These are phyloP conservation scores for Lutraria rhynchaena DNA, from an alignment of 1,140 invertebrate species.

Conservation along the genomic window DNA sequence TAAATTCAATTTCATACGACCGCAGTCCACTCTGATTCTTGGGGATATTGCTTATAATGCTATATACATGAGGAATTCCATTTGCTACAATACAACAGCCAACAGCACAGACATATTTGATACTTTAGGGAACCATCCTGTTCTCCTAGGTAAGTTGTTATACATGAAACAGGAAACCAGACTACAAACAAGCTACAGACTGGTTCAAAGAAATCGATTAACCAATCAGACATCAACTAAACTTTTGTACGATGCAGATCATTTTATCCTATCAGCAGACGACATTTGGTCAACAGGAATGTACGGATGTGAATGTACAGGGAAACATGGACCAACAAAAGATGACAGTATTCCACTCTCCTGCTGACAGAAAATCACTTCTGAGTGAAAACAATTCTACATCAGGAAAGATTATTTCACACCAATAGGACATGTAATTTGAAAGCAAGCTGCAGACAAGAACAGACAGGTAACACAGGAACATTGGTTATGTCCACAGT, in stretches of 20 bases:
- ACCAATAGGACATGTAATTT: too few relatives aligned
- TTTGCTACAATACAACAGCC: conserved; percentile 36
- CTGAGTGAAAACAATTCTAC: too few relatives aligned
- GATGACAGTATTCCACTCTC: conserved; percentile 1
- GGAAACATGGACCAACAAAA: conserved; percentile 49
- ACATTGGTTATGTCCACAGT: too few relatives aligned
- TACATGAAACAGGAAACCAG: conserved; percentile 48
- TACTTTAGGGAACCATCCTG: background rate
- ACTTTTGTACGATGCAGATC: conserved; percentile 31
- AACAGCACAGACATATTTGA: conserved; percentile 25
- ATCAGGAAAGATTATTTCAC: too few relatives aligned
- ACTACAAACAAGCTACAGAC: conserved; percentile 19
- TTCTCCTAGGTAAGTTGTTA: conserved; percentile 20
- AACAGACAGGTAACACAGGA: too few relatives aligned
- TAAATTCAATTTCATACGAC: conserved; percentile 39
- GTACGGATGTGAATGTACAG: conserved; percentile 51
- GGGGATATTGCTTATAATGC: conserved; percentile 60
- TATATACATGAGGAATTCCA: conserved; percentile 23
- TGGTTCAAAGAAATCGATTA: conserved; percentile 28
- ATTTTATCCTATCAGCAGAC: conserved; percentile 29
- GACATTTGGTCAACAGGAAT: conserved; percentile 60
- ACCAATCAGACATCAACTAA: conserved; percentile 19
- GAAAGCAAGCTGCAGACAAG: too few relatives aligned
- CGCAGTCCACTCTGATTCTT: conserved; percentile 46
- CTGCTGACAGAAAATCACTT: conserved; percentile 20